phyloP scores from a whole-genome alignment of 2,888 invertebrate genomes.

The Leptura quadrifasciata region DNA sequence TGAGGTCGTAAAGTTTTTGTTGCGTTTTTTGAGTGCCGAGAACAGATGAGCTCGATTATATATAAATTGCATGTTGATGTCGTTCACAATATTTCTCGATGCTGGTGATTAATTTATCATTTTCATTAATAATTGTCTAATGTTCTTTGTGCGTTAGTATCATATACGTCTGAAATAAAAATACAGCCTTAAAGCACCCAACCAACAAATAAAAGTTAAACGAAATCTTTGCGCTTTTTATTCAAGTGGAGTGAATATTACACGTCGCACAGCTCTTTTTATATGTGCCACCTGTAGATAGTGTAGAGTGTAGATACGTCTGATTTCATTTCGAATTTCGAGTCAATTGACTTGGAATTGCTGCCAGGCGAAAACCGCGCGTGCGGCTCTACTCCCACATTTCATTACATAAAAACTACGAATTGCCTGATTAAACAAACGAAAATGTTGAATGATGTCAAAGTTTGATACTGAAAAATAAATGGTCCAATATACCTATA shows the following conservation, averaged over 20 bases:
- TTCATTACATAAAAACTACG: background rate
- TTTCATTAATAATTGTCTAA: background rate
- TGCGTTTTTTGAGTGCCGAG: too few relatives aligned
- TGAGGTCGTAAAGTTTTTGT: too few relatives aligned
- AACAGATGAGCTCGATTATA: too few relatives aligned
- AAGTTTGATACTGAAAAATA: background rate
- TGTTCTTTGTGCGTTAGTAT: background rate
- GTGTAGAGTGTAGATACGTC: too few relatives aligned
- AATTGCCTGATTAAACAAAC: background rate
- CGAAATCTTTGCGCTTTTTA: constrained; percentile 52
- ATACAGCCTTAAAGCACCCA: background rate
- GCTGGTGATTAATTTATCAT: background rate
- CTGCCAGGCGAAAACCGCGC: background rate
- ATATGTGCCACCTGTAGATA: constrained; percentile 61
- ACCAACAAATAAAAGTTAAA: background rate
- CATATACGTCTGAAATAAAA: background rate
- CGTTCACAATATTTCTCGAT: background rate
- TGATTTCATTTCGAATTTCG: constrained; percentile 61
- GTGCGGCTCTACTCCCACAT: background rate
- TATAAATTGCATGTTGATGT: too few relatives aligned
- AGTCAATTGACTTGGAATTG: constrained; percentile 51
- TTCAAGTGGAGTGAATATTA: constrained; percentile 56
- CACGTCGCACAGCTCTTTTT: constrained; percentile 57
- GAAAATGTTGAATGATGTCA: background rate
- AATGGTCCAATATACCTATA: too few relatives aligned